Percentiles rank a stretch among this genome's conserved stretches.
These are phyloP conservation scores for Xenopus laevis DNA, from an alignment of 2,113 vertebrate species.

Conservation along the genomic window DNA sequence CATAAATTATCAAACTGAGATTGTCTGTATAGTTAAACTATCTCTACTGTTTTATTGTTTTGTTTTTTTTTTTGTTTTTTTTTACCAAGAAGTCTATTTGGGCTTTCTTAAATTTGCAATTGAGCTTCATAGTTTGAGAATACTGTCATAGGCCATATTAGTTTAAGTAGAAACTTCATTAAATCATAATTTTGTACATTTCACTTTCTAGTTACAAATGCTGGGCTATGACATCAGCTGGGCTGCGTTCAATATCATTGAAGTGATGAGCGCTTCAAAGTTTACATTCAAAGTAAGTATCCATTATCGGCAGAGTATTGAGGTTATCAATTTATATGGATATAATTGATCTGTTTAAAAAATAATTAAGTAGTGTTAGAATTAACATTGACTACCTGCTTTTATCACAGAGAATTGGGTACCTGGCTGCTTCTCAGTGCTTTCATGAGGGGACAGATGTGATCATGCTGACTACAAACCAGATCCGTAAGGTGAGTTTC, in stretches of 20 bases:
- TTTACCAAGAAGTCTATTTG: too few species aligned
- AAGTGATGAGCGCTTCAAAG: constrained; percentile 98
- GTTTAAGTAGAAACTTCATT: too few species aligned
- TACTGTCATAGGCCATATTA: too few species aligned
- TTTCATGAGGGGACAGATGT: constrained; percentile 98
- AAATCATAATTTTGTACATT: not conserved
- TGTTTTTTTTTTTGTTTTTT: too few species aligned
- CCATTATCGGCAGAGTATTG: not conserved
- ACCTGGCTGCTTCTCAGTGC: constrained; percentile 94
- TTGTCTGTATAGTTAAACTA: too few species aligned
- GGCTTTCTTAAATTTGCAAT: too few species aligned
- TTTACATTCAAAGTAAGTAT: constrained; percentile 93
- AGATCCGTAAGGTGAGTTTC: constrained; percentile 88
- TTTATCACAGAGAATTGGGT: constrained; percentile 81
- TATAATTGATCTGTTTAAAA: not conserved
- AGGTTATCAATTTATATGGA: not conserved
- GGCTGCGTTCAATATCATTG: constrained; percentile 98
- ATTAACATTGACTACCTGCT: too few species aligned
- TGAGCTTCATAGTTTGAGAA: too few species aligned
- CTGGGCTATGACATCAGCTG: constrained; percentile 97
- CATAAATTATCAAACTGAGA: too few species aligned
- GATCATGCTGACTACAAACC: constrained; percentile 98
- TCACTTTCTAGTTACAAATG: constrained; percentile 85
- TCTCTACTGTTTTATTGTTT: too few species aligned
- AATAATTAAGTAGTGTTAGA: too few species aligned